Base-by-base conservation (phyloP, 2,113 vertebrate genomes). In the Micronisus gabar region DNA sequence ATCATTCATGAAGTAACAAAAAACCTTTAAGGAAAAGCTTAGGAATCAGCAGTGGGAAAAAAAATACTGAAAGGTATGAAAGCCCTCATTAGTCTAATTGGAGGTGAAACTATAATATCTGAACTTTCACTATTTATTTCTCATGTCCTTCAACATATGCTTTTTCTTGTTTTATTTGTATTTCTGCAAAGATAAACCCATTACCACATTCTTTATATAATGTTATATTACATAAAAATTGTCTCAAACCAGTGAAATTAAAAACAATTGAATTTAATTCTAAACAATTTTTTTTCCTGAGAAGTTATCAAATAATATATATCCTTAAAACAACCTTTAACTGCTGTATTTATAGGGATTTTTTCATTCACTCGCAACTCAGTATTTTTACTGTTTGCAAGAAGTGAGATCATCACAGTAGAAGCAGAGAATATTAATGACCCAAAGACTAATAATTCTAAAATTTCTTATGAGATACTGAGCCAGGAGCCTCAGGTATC, bases 341-440 rank as follows among this genome's bases (percentile, higher is more conserved):
- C 23, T 34, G 26, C n/a, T 86, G 13, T 34, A n/a, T 83, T 92
- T 66, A 8, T 58, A 26, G n/a, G 3, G 4, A 3, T 59, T 34
- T 40, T 61, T 70, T 4, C 48, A 70, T 80, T 68, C 20, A 18
- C 13, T 53, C 34, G 68, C 40, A 48, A 32, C 29, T 79, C 81
- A 25, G 14, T 56, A 65, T 48, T 92, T 81, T 73, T 76, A 29
- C 30, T 74, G 58, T 81, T 56, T 71, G 38, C 91, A 99, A 98
- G 98, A 73, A 98, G 98, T 30, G 97, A 98, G 81, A 98, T 98
- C 76, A 98, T 98, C 76, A 97, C 95, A 20, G 97, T 98, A 75
- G 98, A 98, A 85, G 98, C 98, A 15, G 97, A 97, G 7, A 98
- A 98, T 86, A 98, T 97, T 15, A 98, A 99, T 13, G 98, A 99